Conservation (phyloP, 2,797 vertebrate genomes). For the Smutsia temminckii region DNA sequence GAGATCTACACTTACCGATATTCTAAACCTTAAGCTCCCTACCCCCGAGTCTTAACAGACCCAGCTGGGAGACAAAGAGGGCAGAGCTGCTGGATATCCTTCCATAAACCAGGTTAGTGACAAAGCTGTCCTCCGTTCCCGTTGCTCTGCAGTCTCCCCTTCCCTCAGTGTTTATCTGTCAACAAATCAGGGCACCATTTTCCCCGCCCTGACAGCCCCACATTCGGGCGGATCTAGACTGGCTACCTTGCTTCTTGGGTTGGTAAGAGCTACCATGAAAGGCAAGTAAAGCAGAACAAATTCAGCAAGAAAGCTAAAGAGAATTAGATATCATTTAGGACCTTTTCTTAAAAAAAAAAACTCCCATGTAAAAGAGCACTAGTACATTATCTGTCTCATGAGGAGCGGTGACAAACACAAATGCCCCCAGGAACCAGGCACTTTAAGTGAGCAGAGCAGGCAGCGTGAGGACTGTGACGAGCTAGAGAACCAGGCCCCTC, state of each 20-base stretch:
- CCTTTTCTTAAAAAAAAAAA: background rate
- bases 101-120: background rate
- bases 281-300: background rate
- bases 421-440: background rate
- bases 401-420: background rate
- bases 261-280: background rate
- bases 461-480: background rate
- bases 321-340: background rate
- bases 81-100: background rate
- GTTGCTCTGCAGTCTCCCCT: background rate
- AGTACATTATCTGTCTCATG: background rate
- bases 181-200: background rate
- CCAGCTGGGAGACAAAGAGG: background rate
- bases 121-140: background rate
- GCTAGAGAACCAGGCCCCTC: background rate
- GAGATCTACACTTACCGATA: background rate
- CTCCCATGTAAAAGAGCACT: background rate
- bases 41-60: background rate
- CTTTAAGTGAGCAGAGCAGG: background rate
- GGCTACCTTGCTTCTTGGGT: background rate
- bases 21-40: background rate
- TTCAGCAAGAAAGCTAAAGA: background rate
- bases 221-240: background rate
- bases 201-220: background rate
- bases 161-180: background rate